A percentile compares a stretch with the other conserved stretches of the same genome.
Conservation (phyloP, 2,113 vertebrate genomes). For the Choloepus hoffmanni region DNA sequence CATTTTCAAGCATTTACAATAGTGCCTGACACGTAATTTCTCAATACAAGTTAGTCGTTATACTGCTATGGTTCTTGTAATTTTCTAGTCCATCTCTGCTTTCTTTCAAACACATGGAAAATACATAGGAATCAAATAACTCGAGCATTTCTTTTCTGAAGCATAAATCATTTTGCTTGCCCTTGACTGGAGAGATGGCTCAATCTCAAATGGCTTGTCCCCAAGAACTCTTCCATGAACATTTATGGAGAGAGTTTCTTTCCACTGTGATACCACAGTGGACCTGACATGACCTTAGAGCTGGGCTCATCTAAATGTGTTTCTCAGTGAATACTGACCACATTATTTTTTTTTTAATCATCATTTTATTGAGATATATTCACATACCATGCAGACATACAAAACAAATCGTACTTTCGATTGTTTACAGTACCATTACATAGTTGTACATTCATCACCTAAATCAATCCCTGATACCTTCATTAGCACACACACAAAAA, state of each 20-base stretch:
- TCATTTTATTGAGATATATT: too few species aligned
- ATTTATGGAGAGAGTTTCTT: background rate
- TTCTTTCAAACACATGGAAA: conserved; percentile 53
- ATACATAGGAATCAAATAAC: conserved; percentile 49
- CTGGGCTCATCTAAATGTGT: background rate
- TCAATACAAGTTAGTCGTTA: conserved; percentile 35
- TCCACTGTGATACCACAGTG: conserved; percentile 42
- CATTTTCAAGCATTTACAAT: conserved; percentile 27
- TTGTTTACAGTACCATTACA: too few species aligned
- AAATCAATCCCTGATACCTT: too few species aligned
- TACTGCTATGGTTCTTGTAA: background rate
- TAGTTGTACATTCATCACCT: too few species aligned
- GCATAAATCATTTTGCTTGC: conserved; percentile 51
- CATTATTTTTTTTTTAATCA: too few species aligned
- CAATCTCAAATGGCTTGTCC: conserved; percentile 47
- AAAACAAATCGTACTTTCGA: too few species aligned
- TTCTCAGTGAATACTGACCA: conserved; percentile 47
- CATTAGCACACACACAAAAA: too few species aligned
- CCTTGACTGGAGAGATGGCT: conserved; percentile 52
- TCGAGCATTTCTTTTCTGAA: conserved; percentile 52
- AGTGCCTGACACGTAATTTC: background rate
- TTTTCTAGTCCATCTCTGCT: conserved; percentile 40
- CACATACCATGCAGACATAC: too few species aligned
- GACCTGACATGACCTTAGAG: conserved; percentile 50
- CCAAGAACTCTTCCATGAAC: conserved; percentile 54